Percentiles rank a stretch among this genome's conserved stretches.
phyloP scores from a whole-genome alignment of 1,140 invertebrate genomes.

The Heliothis virescens region DNA sequence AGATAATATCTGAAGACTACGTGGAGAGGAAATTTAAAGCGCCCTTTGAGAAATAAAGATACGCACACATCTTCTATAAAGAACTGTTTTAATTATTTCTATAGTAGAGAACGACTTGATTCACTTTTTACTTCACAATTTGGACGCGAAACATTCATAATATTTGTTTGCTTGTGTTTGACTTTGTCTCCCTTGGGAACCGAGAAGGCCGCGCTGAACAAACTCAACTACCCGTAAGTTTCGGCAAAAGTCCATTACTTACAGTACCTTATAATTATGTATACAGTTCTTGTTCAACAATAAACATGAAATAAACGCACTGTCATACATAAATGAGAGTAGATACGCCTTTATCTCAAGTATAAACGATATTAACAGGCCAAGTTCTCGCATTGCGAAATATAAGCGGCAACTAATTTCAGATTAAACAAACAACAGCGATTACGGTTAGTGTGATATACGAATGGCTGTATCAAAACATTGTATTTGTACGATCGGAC shows the following conservation, averaged over 20 bases:
- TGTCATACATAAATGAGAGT: conserved; percentile 20
- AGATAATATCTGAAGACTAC: conserved; percentile 21
- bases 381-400: conserved; percentile 55
- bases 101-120: not conserved
- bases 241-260: conserved; percentile 42
- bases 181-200: conserved; percentile 31
- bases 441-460: conserved; percentile 55
- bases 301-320: conserved; percentile 27
- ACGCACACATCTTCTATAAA: not conserved
- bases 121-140: conserved; percentile 42
- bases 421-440: conserved; percentile 65
- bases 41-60: not conserved
- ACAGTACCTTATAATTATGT: conserved; percentile 13
- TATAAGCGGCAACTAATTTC: conserved; percentile 60
- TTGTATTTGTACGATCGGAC: conserved; percentile 42
- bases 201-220: conserved; percentile 13
- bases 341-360: conserved; percentile 44
- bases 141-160: conserved; percentile 32
- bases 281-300: conserved; percentile 31
- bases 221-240: conserved; percentile 26
- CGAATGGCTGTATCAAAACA: conserved; percentile 41
- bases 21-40: conserved; percentile 11
- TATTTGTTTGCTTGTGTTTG: conserved; percentile 48
- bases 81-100: conserved; percentile 14
- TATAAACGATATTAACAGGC: conserved; percentile 52